Evolutionary conservation across 2,113 vertebrate genomes (phyloP), one percentile per base, ranked within the genome.

Genomic region (Myotis brandtii): DNA sequence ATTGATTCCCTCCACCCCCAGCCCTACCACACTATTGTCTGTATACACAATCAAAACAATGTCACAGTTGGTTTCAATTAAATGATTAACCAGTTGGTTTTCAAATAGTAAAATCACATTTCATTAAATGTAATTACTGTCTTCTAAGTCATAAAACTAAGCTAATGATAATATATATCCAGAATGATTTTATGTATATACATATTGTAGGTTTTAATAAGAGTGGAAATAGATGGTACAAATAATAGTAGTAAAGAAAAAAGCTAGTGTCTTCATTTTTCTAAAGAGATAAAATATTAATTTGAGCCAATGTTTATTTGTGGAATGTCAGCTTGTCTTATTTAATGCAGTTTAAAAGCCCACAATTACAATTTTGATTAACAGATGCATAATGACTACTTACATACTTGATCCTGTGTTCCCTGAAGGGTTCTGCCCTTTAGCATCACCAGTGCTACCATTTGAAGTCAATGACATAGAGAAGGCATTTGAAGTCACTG

Each of bases 21-120:
- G 23, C 59, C 25, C 59, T 62, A 11, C 23, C 56, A 62, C 56
- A 62, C 23, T 62, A 27, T 62, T 62, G 25, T 62, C 59, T 27
- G 59, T 43, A 34, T 76, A 34, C 9, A 27, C 25, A n/a, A 30
- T 40, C 48, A 59, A 32, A 40, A 17, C 14, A 59, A 17, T 23
- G 43, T 73, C 46, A 69, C 23, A 50, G 18, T 59, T 66, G n/a
- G 34, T 79, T 54, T 84, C 34, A 10, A 7, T 94, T 69, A 80
- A 59, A 72, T 48, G 70, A 76, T n/a, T 59, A 80, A 64, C 3
- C 32, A 83, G 11, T 46, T 67, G 48, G 30, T 69, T 54, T 90
- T 96, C 48, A 94, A 56, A 48, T 72, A 79, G 37, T 77, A 46
- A 91, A 87, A 79, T 30, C 59, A 62, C 21, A 79, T 64, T 69